Conservation (phyloP, 2,888 invertebrate genomes). For the Cyrtodaria siliqua region DNA sequence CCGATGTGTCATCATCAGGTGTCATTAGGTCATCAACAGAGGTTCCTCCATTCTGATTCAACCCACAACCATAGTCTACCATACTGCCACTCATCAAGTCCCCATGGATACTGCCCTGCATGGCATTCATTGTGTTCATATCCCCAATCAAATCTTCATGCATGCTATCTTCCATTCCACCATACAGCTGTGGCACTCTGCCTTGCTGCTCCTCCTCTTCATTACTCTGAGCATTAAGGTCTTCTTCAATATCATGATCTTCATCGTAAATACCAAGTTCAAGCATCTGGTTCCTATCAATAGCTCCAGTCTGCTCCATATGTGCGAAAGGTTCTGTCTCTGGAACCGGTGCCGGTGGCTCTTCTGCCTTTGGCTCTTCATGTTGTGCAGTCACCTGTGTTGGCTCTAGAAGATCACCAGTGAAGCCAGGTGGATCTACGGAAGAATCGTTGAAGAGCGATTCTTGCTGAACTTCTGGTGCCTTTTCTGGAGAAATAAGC, state of each 20-base stretch:
- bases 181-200: slow-evolving; percentile 50
- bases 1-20: slow-evolving; percentile 68
- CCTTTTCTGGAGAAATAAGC: slow-evolving; percentile 57
- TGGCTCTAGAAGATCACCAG: slow-evolving; percentile 42
- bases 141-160: slow-evolving; percentile 51
- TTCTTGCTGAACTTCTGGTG: slow-evolving; percentile 35
- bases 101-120: slow-evolving; percentile 47
- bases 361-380: slow-evolving; percentile 11
- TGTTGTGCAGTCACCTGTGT: slow-evolving; percentile 17
- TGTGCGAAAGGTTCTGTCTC: slow-evolving; percentile 37
- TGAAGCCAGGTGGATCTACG: slow-evolving; percentile 19
- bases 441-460: slow-evolving; percentile 25
- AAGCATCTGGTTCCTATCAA: slow-evolving; percentile 64
- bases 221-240: slow-evolving; percentile 43
- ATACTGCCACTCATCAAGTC: slow-evolving; percentile 58
- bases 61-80: slow-evolving; percentile 45
- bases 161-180: slow-evolving; percentile 61
- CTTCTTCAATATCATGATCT: slow-evolving; percentile 62
- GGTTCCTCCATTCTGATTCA: slow-evolving; percentile 38
- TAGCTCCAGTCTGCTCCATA: slow-evolving; percentile 22
- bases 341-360: slow-evolving; percentile 13
- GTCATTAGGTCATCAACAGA: slow-evolving; percentile 49
- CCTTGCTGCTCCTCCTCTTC: slow-evolving; percentile 41
- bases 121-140: slow-evolving; percentile 35
- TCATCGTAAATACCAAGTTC: slow-evolving; percentile 80